Percentiles rank a stretch among this genome's conserved stretches.
These are phyloP conservation scores for Drosophila sordidapex DNA, from an alignment of 2,888 invertebrate species.

Conservation along the genomic window DNA sequence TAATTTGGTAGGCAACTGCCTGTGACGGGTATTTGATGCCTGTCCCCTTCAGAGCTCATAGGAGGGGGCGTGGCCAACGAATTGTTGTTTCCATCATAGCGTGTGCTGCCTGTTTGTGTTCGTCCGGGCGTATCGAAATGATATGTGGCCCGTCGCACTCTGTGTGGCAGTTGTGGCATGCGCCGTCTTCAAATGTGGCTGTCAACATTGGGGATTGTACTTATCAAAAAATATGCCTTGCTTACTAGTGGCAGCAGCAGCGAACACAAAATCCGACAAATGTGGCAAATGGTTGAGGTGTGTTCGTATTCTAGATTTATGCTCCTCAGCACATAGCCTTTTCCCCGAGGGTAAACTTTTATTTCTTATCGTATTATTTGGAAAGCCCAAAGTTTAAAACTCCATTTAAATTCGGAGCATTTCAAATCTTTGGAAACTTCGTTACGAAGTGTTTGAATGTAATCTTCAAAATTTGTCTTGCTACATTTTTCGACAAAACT, in stretches of 20 bases:
- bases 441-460: neutral
- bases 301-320: neutral
- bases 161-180: constrained; percentile 14
- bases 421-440: neutral
- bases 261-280: neutral
- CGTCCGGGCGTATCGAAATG: constrained; percentile 33
- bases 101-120: constrained; percentile 23
- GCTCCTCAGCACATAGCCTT: neutral
- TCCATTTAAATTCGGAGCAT: neutral
- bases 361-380: neutral
- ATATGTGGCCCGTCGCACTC: constrained; percentile 35
- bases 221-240: constrained; percentile 30
- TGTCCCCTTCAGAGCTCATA: neutral
- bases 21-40: constrained; percentile 35
- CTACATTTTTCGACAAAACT: neutral
- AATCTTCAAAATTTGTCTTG: neutral
- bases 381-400: neutral
- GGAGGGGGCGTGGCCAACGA: constrained; percentile 31
- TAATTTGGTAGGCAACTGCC: constrained; percentile 44
- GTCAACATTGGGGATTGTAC: constrained; percentile 41
- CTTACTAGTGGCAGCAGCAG: neutral
- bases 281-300: neutral
- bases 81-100: constrained; percentile 23
- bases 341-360: neutral
- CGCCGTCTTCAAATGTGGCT: constrained; percentile 39